Conservation (phyloP, 2,113 vertebrate species). For the Chaenogobius annularis region DNA sequence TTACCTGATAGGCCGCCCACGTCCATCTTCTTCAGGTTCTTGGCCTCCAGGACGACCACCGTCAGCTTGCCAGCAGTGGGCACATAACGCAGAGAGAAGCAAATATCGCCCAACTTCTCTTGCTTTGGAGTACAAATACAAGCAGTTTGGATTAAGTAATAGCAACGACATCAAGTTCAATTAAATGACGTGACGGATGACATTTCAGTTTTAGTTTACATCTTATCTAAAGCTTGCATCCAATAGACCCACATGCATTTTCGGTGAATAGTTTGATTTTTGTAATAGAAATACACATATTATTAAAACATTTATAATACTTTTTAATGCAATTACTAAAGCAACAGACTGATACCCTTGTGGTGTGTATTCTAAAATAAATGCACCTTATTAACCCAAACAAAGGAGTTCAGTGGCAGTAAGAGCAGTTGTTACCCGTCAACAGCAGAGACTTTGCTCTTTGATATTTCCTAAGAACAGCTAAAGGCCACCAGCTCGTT, state of each 20-base stretch:
- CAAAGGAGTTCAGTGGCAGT: conserved; percentile 1
- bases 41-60: conserved; percentile 95
- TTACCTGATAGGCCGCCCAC: conserved; percentile 96
- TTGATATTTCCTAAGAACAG: conserved; percentile 27
- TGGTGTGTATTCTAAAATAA: conserved; percentile 5
- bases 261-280: no score
- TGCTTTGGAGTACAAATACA: conserved; percentile 79
- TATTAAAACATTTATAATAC: background rate
- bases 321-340: background rate
- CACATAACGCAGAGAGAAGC: conserved; percentile 97
- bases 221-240: background rate
- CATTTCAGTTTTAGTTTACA: background rate
- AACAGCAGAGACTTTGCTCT: conserved; percentile 19
- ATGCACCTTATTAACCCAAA: background rate
- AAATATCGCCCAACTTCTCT: conserved; percentile 98
- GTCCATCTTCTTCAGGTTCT: conserved; percentile 99
- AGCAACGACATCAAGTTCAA: background rate
- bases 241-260: no score
- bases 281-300: no score
- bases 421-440: conserved; percentile 11
- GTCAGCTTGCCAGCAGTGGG: conserved; percentile 98
- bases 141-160: conserved; percentile 18
- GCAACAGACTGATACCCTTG: background rate
- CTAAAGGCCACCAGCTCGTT: conserved; percentile 37
- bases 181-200: no score